Percentiles rank a stretch among this genome's conserved stretches.
Evolutionary conservation across 2,113 vertebrate genomes (phyloP).

Genomic region (Cynopterus brachyotis): DNA sequence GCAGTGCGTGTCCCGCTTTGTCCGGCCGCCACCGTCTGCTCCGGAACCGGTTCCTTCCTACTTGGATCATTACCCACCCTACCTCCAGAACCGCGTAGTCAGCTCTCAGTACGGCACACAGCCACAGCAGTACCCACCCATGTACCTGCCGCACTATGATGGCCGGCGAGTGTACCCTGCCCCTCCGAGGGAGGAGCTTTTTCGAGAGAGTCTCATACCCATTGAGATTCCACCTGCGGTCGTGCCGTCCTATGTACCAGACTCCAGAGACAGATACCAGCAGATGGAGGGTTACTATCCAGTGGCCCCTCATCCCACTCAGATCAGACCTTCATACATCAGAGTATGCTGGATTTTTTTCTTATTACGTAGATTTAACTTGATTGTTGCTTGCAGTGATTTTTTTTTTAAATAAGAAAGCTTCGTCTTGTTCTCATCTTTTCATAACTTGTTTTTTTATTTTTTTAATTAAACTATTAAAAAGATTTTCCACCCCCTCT

Average conservation of each 20-base stretch:
- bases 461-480: not conserved
- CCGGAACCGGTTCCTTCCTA: constrained; percentile 89
- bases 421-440: not conserved
- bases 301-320: constrained; percentile 86
- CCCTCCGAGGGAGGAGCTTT: constrained; percentile 90
- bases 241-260: constrained; percentile 90
- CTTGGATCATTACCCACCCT: constrained; percentile 92
- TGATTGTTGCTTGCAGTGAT: not conserved
- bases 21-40: constrained; percentile 84
- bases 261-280: constrained; percentile 90
- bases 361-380: not conserved
- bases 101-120: constrained; percentile 87
- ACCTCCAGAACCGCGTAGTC: constrained; percentile 90
- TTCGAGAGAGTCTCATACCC: constrained; percentile 93
- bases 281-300: constrained; percentile 92
- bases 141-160: constrained; percentile 92
- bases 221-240: constrained; percentile 89
- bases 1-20: constrained; percentile 91
- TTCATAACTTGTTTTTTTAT: not conserved
- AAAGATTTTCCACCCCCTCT: no score
- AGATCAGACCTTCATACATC: constrained; percentile 90
- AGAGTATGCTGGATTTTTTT: constrained; percentile 85
- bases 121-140: constrained; percentile 90
- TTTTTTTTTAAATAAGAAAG: not conserved
- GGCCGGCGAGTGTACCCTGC: constrained; percentile 88